These are phyloP conservation scores for Apodemus speciosus DNA, from an alignment of 2,113 vertebrate genomes.

Conservation along the genomic window DNA sequence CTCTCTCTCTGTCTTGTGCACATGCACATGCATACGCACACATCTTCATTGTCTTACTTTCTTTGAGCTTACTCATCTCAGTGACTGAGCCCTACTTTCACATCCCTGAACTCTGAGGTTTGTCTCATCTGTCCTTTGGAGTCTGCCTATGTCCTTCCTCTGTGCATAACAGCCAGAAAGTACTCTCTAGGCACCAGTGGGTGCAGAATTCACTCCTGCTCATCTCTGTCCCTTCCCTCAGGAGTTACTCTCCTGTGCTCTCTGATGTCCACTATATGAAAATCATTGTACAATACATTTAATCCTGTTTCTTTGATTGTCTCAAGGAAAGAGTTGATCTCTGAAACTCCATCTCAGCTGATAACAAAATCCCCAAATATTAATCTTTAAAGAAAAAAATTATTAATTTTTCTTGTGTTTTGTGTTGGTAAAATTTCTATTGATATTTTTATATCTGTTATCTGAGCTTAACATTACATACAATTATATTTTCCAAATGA, in stretches of 20 bases:
- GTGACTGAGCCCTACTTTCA: neutral
- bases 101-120: neutral
- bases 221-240: neutral
- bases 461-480: neutral
- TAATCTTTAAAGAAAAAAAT: neutral
- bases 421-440: neutral
- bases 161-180: neutral
- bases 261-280: neutral
- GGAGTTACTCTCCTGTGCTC: neutral
- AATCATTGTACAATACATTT: neutral
- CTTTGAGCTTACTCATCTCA: neutral
- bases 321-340: neutral
- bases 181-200: neutral
- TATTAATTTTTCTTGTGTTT: neutral
- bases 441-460: neutral
- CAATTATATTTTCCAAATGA: neutral
- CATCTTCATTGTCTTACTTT: fast-evolving
- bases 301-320: neutral
- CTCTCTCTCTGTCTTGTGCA: neutral
- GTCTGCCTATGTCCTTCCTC: neutral
- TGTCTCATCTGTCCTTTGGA: neutral
- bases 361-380: neutral
- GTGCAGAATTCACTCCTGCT: neutral
- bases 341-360: neutral
- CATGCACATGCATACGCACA: no score